Percentiles rank a stretch among this genome's conserved stretches.
These are phyloP conservation scores for Palythoa grandiflora DNA, from an alignment of 92 coral and sea anemone genomes.

Conservation along the genomic window DNA sequence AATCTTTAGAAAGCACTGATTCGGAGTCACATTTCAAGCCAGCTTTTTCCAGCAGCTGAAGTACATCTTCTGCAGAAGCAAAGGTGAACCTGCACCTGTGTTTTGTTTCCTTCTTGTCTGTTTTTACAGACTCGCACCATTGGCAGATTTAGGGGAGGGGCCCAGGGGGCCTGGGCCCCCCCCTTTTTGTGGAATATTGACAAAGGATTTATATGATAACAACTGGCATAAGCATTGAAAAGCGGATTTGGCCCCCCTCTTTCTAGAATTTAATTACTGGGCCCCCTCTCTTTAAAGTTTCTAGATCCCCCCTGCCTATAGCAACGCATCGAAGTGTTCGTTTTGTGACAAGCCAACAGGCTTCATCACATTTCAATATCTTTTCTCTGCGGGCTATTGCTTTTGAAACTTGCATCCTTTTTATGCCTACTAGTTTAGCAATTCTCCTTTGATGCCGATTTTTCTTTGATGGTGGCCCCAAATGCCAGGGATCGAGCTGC, in stretches of 20 bases:
- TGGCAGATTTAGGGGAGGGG: too few relatives aligned
- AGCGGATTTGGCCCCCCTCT: too few relatives aligned
- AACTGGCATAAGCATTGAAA: too few relatives aligned
- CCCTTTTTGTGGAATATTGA: too few relatives aligned
- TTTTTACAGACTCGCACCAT: not conserved
- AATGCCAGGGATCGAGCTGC: constrained; percentile 37
- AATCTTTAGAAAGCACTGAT: constrained; percentile 10
- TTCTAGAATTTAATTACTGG: too few relatives aligned
- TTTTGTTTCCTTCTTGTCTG: not conserved
- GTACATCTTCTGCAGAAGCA: constrained; percentile 30
- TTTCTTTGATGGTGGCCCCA: constrained; percentile 29
- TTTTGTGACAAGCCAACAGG: too few relatives aligned
- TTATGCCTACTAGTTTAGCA: constrained; percentile 30
- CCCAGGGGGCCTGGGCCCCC: too few relatives aligned
- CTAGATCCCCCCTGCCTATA: too few relatives aligned
- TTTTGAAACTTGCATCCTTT: constrained; percentile 36
- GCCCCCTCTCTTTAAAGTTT: too few relatives aligned
- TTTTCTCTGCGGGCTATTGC: not conserved
- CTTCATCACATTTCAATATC: too few relatives aligned
- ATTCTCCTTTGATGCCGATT: constrained; percentile 23
- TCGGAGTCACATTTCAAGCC: not conserved
- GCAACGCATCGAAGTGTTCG: too few relatives aligned
- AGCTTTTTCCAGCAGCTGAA: constrained; percentile 7
- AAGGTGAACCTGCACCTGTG: constrained; percentile 34
- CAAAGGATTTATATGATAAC: too few relatives aligned